These are phyloP conservation scores for Chromobotia macracanthus DNA, from an alignment of 2,797 vertebrate species.

Conservation along the genomic window DNA sequence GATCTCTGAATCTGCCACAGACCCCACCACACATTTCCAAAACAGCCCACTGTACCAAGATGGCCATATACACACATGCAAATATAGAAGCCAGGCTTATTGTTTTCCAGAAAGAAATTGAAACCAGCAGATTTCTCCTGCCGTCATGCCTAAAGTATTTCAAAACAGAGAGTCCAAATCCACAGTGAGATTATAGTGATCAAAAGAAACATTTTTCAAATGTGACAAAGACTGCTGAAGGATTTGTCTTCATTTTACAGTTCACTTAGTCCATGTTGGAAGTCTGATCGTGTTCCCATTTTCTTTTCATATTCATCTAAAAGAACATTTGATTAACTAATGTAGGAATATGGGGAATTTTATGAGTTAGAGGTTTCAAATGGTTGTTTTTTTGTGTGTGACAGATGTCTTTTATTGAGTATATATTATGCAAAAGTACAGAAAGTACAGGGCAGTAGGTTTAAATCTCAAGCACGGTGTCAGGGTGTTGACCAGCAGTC, in stretches of 20 bases:
- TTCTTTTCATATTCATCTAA: constrained; percentile 20
- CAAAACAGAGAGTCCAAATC: constrained; percentile 52
- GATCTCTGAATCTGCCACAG: constrained; percentile 53
- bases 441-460: not conserved
- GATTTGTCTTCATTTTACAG: constrained; percentile 56
- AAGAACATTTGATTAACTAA: constrained; percentile 3
- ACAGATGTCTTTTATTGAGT: not conserved
- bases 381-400: not conserved
- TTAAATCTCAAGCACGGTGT: not conserved
- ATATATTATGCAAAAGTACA: too few species aligned
- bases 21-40: constrained; percentile 47
- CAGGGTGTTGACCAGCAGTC: not conserved
- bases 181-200: constrained; percentile 58
- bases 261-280: constrained; percentile 42
- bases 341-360: not conserved
- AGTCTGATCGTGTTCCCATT: constrained; percentile 60
- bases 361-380: not conserved
- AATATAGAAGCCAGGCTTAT: constrained; percentile 43
- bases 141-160: constrained; percentile 59
- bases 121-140: constrained; percentile 58
- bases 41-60: constrained; percentile 44
- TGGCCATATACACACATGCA: constrained; percentile 27
- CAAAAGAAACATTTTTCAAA: constrained; percentile 57
- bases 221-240: constrained; percentile 52
- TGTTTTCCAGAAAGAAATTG: constrained; percentile 57